These are phyloP conservation scores for Caenorhabditis elegans DNA, from an alignment of 1,140 invertebrate genomes.

Conservation along the genomic window DNA sequence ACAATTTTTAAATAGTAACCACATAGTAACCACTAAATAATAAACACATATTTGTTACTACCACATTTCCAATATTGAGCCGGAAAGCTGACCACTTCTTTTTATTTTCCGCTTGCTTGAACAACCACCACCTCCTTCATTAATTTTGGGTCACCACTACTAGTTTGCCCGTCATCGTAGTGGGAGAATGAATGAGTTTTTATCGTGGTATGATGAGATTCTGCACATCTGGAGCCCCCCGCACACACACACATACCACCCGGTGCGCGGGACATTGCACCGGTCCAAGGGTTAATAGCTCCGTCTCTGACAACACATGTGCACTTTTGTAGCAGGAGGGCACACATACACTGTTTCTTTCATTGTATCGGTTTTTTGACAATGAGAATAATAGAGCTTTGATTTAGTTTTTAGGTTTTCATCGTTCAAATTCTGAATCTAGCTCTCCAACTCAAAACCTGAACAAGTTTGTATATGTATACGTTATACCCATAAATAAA, in stretches of 20 bases:
- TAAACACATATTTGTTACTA: too few species aligned
- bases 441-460: too few species aligned
- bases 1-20: too few species aligned
- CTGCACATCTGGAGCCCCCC: constrained; percentile 14
- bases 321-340: neutral
- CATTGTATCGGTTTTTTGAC: too few species aligned
- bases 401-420: too few species aligned
- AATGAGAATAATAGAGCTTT: too few species aligned
- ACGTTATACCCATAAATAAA: constrained; percentile 21
- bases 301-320: constrained; percentile 12
- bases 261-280: constrained; percentile 4
- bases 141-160: neutral
- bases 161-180: neutral
- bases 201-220: constrained; percentile 18
- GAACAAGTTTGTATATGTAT: neutral
- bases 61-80: too few species aligned
- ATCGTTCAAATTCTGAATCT: too few species aligned
- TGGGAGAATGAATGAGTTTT: neutral
- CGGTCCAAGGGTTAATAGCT: constrained; percentile 21
- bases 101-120: neutral
- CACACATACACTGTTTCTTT: constrained; percentile 2
- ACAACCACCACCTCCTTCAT: too few species aligned
- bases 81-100: neutral
- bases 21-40: too few species aligned
- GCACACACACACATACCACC: neutral